These are phyloP conservation scores for Xylocopa sonorina DNA, from an alignment of 1,140 invertebrate genomes.

Conservation along the genomic window DNA sequence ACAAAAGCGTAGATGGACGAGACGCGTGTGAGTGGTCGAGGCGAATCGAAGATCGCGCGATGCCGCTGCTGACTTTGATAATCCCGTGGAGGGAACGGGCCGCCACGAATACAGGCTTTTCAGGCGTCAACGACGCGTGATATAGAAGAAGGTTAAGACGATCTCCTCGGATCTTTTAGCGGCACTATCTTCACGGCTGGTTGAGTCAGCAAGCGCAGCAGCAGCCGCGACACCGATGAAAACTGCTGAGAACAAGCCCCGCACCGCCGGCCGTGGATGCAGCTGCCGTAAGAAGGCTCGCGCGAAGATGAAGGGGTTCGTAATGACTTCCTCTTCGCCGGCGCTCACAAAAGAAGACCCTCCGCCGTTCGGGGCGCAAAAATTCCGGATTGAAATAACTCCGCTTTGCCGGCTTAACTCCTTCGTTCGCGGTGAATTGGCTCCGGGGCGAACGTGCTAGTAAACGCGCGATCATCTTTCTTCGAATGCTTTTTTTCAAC, in stretches of 20 bases:
- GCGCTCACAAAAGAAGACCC: conserved; percentile 24
- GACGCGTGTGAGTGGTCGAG: background rate
- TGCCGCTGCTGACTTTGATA: conserved; percentile 39
- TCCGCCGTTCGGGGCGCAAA: background rate
- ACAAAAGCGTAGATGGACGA: too few species aligned
- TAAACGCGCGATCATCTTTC: conserved; percentile 10
- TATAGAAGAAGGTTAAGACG: conserved; percentile 66
- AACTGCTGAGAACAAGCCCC: conserved; percentile 63
- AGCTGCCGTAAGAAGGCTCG: conserved; percentile 56
- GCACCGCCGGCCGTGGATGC: conserved; percentile 32
- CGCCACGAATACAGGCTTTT: conserved; percentile 47
- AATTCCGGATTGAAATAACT: conserved; percentile 29
- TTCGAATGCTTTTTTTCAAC: background rate
- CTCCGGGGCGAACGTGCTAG: background rate
- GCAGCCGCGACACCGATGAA: conserved; percentile 44
- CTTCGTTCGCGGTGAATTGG: background rate
- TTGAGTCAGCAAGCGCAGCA: conserved; percentile 69
- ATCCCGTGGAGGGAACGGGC: conserved; percentile 19
- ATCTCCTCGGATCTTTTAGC: conserved; percentile 55
- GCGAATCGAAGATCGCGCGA: background rate
- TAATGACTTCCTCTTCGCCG: conserved; percentile 37
- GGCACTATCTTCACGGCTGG: conserved; percentile 51
- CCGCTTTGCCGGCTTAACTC: conserved; percentile 2
- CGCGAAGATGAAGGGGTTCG: conserved; percentile 42
- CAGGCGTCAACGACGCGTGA: conserved; percentile 59